A percentile compares a stretch with the other conserved stretches of the same genome.
These are phyloP conservation scores for Phalloptychus januarius DNA, from an alignment of 2,797 vertebrate genomes.

Conservation along the genomic window DNA sequence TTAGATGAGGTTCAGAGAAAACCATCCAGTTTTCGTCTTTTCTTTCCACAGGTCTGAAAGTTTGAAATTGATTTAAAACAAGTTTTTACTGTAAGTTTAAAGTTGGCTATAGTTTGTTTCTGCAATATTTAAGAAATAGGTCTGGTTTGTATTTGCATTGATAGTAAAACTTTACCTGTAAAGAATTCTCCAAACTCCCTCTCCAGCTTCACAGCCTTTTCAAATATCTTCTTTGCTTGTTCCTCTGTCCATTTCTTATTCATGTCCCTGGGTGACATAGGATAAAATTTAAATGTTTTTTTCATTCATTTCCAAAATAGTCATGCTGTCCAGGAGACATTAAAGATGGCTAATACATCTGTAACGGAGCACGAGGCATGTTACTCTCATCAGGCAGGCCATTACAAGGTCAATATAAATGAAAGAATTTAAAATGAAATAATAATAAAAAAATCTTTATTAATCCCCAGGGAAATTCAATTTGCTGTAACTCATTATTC, in stretches of 20 bases:
- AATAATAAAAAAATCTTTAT: too few relatives aligned
- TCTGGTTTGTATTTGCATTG: neutral
- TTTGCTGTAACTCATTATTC: too few relatives aligned
- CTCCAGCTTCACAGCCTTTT: constrained; percentile 94
- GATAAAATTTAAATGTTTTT: neutral
- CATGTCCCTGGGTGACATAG: constrained; percentile 87
- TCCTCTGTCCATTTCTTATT: constrained; percentile 97
- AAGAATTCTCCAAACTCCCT: constrained; percentile 99
- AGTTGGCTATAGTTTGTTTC: neutral
- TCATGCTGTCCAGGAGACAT: neutral
- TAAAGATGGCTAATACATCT: neutral
- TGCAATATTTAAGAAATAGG: neutral
- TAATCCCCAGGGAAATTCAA: too few relatives aligned
- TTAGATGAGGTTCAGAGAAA: neutral
- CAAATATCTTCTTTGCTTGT: constrained; percentile 95
- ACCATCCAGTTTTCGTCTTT: neutral
- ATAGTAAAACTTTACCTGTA: constrained; percentile 84
- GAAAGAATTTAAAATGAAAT: neutral
- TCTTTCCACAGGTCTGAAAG: neutral
- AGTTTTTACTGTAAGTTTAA: neutral
- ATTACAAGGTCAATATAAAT: neutral
- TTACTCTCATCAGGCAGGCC: neutral
- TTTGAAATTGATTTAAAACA: neutral
- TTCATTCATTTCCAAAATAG: neutral
- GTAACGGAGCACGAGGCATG: neutral